phyloP scores from a whole-genome alignment of 2,797 vertebrate genomes.

The Melopsittacus undulatus region DNA sequence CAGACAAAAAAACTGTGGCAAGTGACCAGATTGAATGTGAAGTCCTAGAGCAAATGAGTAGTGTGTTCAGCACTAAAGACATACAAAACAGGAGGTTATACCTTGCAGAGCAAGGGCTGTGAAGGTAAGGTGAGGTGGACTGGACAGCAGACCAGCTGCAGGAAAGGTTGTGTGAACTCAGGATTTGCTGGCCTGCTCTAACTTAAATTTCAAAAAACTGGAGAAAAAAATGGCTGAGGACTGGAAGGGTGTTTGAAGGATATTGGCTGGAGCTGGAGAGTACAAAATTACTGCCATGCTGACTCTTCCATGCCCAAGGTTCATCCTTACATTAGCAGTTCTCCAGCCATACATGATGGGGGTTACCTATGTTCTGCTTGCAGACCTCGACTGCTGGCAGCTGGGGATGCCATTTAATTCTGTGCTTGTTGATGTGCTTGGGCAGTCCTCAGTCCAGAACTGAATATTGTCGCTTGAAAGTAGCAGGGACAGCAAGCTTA shows the following conservation, averaged over 20 bases:
- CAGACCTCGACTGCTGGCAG: background rate
- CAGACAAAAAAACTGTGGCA: background rate
- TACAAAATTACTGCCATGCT: slow-evolving; percentile 14
- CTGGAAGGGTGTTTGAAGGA: slow-evolving; percentile 7
- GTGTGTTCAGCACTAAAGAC: background rate
- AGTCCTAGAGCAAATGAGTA: background rate
- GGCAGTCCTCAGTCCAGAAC: background rate
- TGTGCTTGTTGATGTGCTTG: background rate
- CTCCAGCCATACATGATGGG: background rate
- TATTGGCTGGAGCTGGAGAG: background rate
- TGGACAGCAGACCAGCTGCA: background rate
- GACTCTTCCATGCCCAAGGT: background rate
- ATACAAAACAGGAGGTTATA: background rate
- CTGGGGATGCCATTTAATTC: background rate
- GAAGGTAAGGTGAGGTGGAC: background rate
- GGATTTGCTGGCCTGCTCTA: background rate
- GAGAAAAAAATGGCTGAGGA: background rate
- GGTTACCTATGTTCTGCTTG: background rate
- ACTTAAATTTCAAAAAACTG: background rate
- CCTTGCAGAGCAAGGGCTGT: background rate
- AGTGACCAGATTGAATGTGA: background rate
- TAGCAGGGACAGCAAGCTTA: background rate
- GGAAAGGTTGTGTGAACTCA: background rate
- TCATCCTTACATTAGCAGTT: slow-evolving; percentile 12
- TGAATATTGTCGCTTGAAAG: background rate